A percentile compares a stretch with the other conserved stretches of the same genome.
phyloP scores from a whole-genome alignment of 92 coral and sea anemone species.

The Porites evermanni region DNA sequence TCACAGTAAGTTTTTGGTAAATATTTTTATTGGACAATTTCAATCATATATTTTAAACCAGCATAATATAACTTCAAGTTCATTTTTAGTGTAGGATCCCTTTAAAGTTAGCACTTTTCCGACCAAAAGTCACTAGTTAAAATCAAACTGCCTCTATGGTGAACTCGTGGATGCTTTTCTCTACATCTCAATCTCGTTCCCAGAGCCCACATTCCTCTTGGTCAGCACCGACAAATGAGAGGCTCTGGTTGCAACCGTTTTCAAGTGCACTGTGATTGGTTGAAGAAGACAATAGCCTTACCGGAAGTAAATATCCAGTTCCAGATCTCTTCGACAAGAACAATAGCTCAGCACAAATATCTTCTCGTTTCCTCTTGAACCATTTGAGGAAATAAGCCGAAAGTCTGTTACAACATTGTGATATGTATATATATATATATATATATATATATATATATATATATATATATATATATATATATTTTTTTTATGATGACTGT shows the following conservation, averaged over 20 bases:
- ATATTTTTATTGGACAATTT: slow-evolving; percentile 67
- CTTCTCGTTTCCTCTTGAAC: slow-evolving; percentile 4
- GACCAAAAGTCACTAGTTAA: slow-evolving; percentile 56
- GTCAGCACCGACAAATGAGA: slow-evolving; percentile 50
- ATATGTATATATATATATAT: too few relatives aligned
- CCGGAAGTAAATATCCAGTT: slow-evolving; percentile 57
- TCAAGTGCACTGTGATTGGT: slow-evolving; percentile 39
- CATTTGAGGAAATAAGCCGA: background rate
- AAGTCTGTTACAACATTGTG: too few relatives aligned
- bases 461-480: too few relatives aligned
- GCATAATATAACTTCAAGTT: slow-evolving; percentile 41
- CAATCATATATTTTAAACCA: slow-evolving; percentile 48
- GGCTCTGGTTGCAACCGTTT: slow-evolving; percentile 1
- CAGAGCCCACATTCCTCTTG: slow-evolving; percentile 26
- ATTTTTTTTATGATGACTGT: too few relatives aligned
- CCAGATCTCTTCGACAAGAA: slow-evolving; percentile 53
- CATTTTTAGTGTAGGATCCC: slow-evolving; percentile 63
- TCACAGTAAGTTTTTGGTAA: slow-evolving; percentile 62
- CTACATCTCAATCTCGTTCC: slow-evolving; percentile 36
- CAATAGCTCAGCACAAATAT: slow-evolving; percentile 48
- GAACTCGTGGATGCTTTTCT: slow-evolving; percentile 51
- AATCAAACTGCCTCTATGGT: slow-evolving; percentile 57
- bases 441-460: too few relatives aligned
- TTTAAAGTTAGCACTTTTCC: slow-evolving; percentile 40
- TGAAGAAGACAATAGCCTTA: slow-evolving; percentile 49